Evolutionary conservation across 2,888 invertebrate species (phyloP), one percentile per base, ranked within the genome.

Genomic region (Drosophila aldrichi): DNA sequence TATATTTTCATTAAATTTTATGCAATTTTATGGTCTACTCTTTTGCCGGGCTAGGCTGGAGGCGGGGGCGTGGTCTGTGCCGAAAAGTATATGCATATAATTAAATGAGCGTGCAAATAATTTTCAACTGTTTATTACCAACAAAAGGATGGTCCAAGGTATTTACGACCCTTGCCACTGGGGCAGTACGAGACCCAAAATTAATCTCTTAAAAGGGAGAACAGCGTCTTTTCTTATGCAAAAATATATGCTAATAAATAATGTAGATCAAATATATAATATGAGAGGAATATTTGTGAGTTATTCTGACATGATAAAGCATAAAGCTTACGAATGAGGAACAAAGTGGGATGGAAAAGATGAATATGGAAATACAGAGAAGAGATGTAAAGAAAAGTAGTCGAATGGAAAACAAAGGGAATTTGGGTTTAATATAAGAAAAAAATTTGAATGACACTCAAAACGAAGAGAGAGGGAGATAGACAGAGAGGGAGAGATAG

Each of bases 1-100:
- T 84, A 84, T 86, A 84, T 84, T 88, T 88, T 88, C 87, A 84
- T 84, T 84, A 84, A 88, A 82, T 74, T 65, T 65, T 54, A 72
- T 69, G 71, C 67, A 76, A 74, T 80, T 86, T 86, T 82, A 84
- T 75, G 74, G 74, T 54, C 56, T 69, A 77, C 65, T 41, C 16
- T 55, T 41, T 16, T 9, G 18, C 4, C 9, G 18, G 32, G 32
- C 0, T 10, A 9, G 3, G 4, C 3, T 0, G 9, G 18, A 10
- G 2, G 4, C 1, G 4, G n/a, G n/a, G 0, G 40, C 36, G 59
- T 54, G 38, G 49, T 9, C 52, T 55, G 34, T 59, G 49, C 59
- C 66, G 59, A 64, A 70, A 73, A 70, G 48, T 57, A 54, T 73
- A 62, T 67, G 49, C 60, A 71, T 55, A 59, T 70, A 81, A 77